Evolutionary conservation across 2,888 invertebrate genomes (phyloP).

Genomic region (Sarcophaga rosellei): DNA sequence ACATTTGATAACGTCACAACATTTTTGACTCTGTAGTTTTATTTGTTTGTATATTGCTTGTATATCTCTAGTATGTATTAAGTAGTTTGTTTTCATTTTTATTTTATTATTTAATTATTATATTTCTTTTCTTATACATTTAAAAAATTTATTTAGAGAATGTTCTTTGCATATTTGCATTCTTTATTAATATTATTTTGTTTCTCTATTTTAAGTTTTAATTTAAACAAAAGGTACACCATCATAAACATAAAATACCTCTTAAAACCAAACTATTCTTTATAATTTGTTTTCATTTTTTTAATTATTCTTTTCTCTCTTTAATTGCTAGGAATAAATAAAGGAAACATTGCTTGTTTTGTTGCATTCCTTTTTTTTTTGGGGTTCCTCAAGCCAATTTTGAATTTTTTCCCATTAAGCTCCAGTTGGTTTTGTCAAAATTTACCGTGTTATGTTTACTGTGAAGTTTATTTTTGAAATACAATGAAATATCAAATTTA

Average conservation of each 20-base stretch:
- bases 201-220: constrained; percentile 58
- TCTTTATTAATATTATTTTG: constrained; percentile 12
- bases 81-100: constrained; percentile 38
- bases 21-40: constrained; percentile 15
- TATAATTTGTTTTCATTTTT: constrained; percentile 37
- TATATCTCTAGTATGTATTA: constrained; percentile 44
- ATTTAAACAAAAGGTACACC: constrained; percentile 53
- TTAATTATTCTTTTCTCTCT: constrained; percentile 42
- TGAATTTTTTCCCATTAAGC: background rate
- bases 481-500: constrained; percentile 4
- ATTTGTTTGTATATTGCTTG: background rate
- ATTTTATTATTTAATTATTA: constrained; percentile 37
- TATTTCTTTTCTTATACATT: constrained; percentile 8
- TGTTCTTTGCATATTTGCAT: constrained; percentile 33
- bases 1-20: constrained; percentile 27
- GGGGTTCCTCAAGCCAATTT: background rate
- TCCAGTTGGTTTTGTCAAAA: background rate
- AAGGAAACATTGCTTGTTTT: constrained; percentile 23
- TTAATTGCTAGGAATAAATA: constrained; percentile 42
- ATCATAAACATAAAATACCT: constrained; percentile 50
- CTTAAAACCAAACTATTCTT: constrained; percentile 36
- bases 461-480: constrained; percentile 8
- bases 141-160: constrained; percentile 26
- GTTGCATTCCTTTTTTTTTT: background rate
- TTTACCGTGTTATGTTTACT: background rate